Percentiles rank a stretch among this genome's conserved stretches.
These are phyloP conservation scores for Haliclona indistincta DNA, from an alignment of 37 sponge, comb jelly and placozoan genomes.

Conservation along the genomic window DNA sequence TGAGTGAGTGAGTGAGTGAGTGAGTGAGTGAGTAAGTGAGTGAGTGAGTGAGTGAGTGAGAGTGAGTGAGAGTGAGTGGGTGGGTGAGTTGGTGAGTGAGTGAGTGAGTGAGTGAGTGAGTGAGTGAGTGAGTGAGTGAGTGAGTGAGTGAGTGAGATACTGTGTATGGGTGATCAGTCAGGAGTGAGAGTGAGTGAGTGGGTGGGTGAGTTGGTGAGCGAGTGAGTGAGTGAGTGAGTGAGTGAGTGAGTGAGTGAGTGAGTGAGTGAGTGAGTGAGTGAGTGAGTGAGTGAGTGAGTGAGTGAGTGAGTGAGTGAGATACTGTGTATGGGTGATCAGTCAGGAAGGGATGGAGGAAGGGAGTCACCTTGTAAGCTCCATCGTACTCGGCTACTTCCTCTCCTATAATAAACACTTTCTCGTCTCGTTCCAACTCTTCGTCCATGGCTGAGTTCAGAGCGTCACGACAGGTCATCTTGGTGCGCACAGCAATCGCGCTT, in stretches of 20 bases:
- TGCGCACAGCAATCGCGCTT: not conserved
- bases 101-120: not conserved
- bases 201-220: too few species aligned
- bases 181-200: not conserved
- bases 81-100: too few species aligned
- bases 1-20: not conserved
- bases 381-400: constrained; percentile 99
- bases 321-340: not conserved
- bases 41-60: too few species aligned
- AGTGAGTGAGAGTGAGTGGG: too few species aligned
- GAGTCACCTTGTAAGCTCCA: constrained; percentile 85
- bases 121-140: not conserved
- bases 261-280: not conserved
- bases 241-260: too few species aligned
- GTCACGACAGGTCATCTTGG: constrained; percentile 78
- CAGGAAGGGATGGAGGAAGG: not conserved
- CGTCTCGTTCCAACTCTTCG: constrained; percentile 87
- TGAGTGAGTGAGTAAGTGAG: not conserved
- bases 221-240: too few species aligned
- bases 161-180: not conserved
- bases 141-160: not conserved
- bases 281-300: not conserved
- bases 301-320: not conserved
- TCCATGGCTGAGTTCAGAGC: constrained; percentile 96
- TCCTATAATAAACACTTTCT: constrained; percentile 89